These are phyloP conservation scores for Leptoclinus maculatus DNA, from an alignment of 2,797 vertebrate species.

Conservation along the genomic window DNA sequence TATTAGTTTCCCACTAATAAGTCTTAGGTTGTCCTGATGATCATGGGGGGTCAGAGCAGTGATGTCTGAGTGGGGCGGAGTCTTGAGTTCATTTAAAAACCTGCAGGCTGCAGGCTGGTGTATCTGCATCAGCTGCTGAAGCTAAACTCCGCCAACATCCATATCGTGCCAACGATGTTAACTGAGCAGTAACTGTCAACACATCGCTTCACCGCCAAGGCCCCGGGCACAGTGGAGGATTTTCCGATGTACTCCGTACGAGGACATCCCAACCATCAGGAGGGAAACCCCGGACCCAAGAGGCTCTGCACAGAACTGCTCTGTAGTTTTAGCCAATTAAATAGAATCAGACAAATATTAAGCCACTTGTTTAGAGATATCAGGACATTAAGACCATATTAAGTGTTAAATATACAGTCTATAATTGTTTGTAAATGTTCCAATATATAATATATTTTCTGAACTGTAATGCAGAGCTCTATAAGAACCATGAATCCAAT, in stretches of 20 bases:
- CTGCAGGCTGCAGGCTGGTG: slow-evolving; percentile 8
- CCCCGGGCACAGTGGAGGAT: slow-evolving; percentile 4
- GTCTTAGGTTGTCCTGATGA: neutral
- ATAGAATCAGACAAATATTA: neutral
- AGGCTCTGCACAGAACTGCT: neutral
- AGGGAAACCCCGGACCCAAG: slow-evolving; percentile 19
- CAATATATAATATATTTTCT: neutral
- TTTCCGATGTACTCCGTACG: slow-evolving; percentile 13
- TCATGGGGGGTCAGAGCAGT: slow-evolving; percentile 1
- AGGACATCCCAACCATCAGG: neutral
- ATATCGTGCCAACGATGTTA: slow-evolving; percentile 19
- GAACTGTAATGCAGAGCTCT: neutral
- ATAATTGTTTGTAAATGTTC: neutral
- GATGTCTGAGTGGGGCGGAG: neutral
- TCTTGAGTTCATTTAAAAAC: slow-evolving; percentile 9
- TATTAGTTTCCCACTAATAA: neutral
- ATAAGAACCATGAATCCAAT: neutral
- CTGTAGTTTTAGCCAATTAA: neutral
- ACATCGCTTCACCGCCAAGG: slow-evolving; percentile 25
- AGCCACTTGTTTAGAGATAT: neutral
- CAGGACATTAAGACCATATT: neutral
- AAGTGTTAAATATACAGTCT: neutral
- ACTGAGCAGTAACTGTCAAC: slow-evolving; percentile 24
- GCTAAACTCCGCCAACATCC: slow-evolving; percentile 16
- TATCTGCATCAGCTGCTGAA: slow-evolving; percentile 26